These are phyloP conservation scores for Pseudotriccus pelzelni DNA, from an alignment of 2,797 vertebrate species.

Conservation along the genomic window DNA sequence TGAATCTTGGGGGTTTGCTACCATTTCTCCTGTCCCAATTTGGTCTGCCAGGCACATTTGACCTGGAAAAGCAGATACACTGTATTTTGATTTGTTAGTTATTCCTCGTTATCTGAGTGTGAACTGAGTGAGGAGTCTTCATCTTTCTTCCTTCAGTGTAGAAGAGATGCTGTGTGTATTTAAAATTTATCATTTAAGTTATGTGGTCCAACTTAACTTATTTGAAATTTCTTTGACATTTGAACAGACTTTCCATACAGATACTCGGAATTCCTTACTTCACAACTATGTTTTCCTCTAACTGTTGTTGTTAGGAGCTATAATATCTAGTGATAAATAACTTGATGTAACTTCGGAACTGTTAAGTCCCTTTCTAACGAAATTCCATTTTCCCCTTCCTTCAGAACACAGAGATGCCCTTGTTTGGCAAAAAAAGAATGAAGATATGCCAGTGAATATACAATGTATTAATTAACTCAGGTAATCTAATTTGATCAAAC, in stretches of 20 bases:
- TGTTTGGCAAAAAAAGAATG: background rate
- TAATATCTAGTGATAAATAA: too few species aligned
- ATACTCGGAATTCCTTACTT: background rate
- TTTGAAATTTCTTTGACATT: background rate
- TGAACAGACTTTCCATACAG: background rate
- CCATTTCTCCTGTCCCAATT: background rate
- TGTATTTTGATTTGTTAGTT: background rate
- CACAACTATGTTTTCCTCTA: background rate
- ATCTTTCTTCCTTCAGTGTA: background rate
- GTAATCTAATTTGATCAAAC: background rate
- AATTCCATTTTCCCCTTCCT: background rate
- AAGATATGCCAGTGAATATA: background rate
- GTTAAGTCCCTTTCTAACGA: background rate
- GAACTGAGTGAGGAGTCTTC: background rate
- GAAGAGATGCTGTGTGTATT: fast-evolving
- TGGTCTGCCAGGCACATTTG: background rate
- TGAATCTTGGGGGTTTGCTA: background rate
- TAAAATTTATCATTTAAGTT: background rate
- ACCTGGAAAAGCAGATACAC: background rate
- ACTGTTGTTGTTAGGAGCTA: background rate
- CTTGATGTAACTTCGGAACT: too few species aligned
- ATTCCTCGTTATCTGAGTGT: background rate
- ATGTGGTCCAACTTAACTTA: background rate
- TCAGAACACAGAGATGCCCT: background rate
- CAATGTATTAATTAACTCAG: background rate